These are phyloP conservation scores for Moxostoma hubbsi DNA, from an alignment of 2,797 vertebrate species.

Conservation along the genomic window DNA sequence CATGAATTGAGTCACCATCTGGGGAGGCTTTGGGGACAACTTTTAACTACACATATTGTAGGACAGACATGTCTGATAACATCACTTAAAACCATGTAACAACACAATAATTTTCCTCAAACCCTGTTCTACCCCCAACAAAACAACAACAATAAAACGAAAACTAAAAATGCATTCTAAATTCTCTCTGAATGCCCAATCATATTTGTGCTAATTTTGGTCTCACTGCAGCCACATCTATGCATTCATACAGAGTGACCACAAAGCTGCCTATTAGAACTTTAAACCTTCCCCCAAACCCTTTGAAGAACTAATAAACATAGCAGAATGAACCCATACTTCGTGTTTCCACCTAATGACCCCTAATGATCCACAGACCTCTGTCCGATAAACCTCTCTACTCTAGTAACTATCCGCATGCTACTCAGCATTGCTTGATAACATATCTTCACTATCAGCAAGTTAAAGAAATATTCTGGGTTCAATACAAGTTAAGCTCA, in stretches of 20 bases:
- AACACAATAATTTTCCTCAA: neutral
- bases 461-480: neutral
- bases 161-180: neutral
- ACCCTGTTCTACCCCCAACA: no score
- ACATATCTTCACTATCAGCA: slow-evolving; percentile 6
- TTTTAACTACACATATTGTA: slow-evolving; percentile 19
- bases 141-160: no score
- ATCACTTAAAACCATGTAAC: neutral
- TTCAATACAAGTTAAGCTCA: no score
- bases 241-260: neutral
- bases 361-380: neutral
- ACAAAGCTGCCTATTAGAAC: slow-evolving; percentile 7
- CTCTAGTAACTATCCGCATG: neutral
- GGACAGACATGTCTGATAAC: neutral
- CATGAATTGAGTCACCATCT: slow-evolving; percentile 61
- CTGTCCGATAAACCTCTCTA: neutral
- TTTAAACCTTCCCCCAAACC: slow-evolving; percentile 16
- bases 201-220: neutral
- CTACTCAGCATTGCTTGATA: slow-evolving; percentile 11
- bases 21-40: neutral
- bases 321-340: slow-evolving; percentile 1
- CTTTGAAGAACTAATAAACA: slow-evolving; percentile 33
- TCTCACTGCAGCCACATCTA: neutral
- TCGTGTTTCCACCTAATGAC: slow-evolving; percentile 9
- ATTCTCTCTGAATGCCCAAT: neutral